Conservation (phyloP, 2,113 vertebrate genomes). For the Dicrurus megarhynchus region DNA sequence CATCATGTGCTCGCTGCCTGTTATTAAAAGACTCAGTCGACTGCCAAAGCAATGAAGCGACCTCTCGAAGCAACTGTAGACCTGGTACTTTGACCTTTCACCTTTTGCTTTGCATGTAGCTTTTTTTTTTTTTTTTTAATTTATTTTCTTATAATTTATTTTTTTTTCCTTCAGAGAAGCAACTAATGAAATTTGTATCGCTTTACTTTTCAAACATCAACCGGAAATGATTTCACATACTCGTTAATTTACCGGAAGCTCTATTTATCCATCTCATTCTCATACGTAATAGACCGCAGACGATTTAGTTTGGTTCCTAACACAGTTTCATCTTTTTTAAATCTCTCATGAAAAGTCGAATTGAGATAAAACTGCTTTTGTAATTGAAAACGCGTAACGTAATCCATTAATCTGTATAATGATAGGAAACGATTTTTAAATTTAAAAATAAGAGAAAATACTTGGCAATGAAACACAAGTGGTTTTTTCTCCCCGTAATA, state of each 20-base stretch:
- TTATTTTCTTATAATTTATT: neutral
- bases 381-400: slow-evolving; percentile 55
- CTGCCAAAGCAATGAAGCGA: slow-evolving; percentile 99
- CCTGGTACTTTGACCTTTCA: slow-evolving; percentile 99
- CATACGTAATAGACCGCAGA: slow-evolving; percentile 72
- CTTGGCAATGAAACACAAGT: slow-evolving; percentile 74
- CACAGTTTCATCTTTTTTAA: slow-evolving; percentile 84
- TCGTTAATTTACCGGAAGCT: slow-evolving; percentile 72
- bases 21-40: slow-evolving; percentile 99
- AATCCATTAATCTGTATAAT: slow-evolving; percentile 71
- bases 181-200: slow-evolving; percentile 89
- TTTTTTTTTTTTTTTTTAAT: slow-evolving; percentile 64
- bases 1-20: slow-evolving; percentile 99
- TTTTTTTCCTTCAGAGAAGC: slow-evolving; percentile 84
- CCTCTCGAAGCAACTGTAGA: slow-evolving; percentile 99
- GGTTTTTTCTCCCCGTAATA: slow-evolving; percentile 67
- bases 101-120: slow-evolving; percentile 99
- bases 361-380: slow-evolving; percentile 72
- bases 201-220: slow-evolving; percentile 78
- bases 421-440: slow-evolving; percentile 55
- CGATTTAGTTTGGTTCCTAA: slow-evolving; percentile 77
- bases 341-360: slow-evolving; percentile 75
- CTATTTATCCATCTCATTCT: slow-evolving; percentile 80
- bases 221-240: slow-evolving; percentile 71
- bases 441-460: slow-evolving; percentile 28